A percentile compares a stretch with the other conserved stretches of the same genome.
These are phyloP conservation scores for Balaeniceps rex DNA, from an alignment of 2,113 vertebrate species.

Conservation along the genomic window DNA sequence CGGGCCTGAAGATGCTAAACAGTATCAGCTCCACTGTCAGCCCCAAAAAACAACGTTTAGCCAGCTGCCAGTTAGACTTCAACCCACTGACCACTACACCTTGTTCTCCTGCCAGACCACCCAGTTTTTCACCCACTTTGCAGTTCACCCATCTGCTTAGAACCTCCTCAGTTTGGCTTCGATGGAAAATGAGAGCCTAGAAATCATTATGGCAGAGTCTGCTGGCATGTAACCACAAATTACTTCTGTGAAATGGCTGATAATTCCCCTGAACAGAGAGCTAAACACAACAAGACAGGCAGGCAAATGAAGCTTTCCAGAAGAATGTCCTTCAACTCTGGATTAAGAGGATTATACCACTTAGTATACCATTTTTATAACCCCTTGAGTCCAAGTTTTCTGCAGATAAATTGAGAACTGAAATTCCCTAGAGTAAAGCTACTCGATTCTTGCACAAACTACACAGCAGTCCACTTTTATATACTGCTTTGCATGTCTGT, in stretches of 20 bases:
- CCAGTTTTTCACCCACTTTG: not conserved
- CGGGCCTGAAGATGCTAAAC: not conserved
- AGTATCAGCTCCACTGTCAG: not conserved
- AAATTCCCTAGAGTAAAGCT: constrained; percentile 5
- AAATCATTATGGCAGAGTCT: not conserved
- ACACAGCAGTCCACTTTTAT: not conserved
- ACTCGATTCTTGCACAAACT: not conserved
- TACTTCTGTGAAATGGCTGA: not conserved
- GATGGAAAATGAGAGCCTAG: not conserved
- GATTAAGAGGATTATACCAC: constrained; percentile 36
- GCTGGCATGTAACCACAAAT: not conserved
- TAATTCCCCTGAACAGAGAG: not conserved
- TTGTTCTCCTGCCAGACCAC: not conserved
- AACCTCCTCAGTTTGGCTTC: not conserved
- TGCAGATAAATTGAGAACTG: constrained; percentile 7
- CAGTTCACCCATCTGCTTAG: not conserved
- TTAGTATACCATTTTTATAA: constrained; percentile 4
- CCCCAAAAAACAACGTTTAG: not conserved
- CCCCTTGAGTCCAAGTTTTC: not conserved
- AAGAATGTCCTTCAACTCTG: not conserved
- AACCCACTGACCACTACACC: accelerated
- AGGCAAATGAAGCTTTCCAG: constrained; percentile 13
- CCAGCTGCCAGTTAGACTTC: not conserved
- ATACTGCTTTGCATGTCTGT: not conserved
- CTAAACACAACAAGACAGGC: not conserved